Evolutionary conservation across 2,113 vertebrate genomes (phyloP), one percentile per base, ranked within the genome.

Genomic region (Gasterosteus aculeatus): DNA sequence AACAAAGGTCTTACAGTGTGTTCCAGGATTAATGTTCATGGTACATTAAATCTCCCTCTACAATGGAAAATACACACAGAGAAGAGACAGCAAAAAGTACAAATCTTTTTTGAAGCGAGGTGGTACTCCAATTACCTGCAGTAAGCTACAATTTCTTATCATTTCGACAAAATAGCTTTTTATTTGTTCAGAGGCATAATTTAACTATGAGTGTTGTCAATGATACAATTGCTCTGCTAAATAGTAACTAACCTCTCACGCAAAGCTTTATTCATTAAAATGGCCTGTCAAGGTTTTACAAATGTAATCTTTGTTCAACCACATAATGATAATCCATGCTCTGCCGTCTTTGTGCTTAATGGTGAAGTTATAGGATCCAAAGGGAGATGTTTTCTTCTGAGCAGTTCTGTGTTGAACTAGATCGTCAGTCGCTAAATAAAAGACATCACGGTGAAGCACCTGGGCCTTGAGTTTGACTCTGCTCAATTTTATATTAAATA

Each of bases 281-380:
- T 26, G 2, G 2, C 1, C 1, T n/a, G 9, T n/a, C n/a, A 6
- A n/a, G 41, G 33, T 72, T 26, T 33, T n/a, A 3, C 14, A 47
- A 6, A 8, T 2, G 35, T 35, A 38, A 59, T 19, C 11, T 61
- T 26, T 60, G 22, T 11, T 75, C 9, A 12, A n/a, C 19, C 46
- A 39, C 66, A 59, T 42, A 33, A 59, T 75, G 22, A 53, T 35
- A 56, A 14, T 71, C 18, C 19, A 7, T 56, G 77, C 82, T 54
- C 63, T 72, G 63, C 56, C n/a, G 11, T 16, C 19, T 31, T 59
- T 41, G 33, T 31, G 5, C 41, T 29, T 26, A 9, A 41, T 38
- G 39, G 42, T 51, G 46, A 63, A 54, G 5, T 14, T 59, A 47
- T 2, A 5, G 39, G 5, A 4, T 42, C 73, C 41, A 4, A 2